Evolutionary conservation across 2,797 vertebrate genomes (phyloP).

Genomic region (Artibeus jamaicensis): DNA sequence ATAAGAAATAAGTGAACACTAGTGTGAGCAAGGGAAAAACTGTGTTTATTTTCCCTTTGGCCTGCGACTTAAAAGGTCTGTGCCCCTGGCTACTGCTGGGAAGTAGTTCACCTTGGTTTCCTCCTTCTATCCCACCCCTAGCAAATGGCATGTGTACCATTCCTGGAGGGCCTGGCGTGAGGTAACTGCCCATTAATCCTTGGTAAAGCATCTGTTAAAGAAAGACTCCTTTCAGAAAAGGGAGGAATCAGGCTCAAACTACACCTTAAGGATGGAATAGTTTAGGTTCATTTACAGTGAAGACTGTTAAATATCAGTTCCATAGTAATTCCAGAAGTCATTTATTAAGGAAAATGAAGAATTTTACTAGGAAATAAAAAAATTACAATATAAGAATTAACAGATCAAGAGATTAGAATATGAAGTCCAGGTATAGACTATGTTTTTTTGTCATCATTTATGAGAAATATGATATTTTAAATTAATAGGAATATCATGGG

Average conservation of each 20-base stretch:
- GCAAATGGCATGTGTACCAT: not conserved
- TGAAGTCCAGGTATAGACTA: not conserved
- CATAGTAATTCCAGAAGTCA: constrained; percentile 47
- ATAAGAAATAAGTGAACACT: not conserved
- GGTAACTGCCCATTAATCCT: not conserved
- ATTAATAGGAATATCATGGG: not conserved
- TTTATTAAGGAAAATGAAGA: not conserved
- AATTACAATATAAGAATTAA: not conserved
- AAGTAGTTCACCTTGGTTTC: not conserved
- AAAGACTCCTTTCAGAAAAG: constrained; percentile 39
- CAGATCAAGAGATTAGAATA: not conserved
- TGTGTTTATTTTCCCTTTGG: not conserved
- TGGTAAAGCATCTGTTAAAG: not conserved
- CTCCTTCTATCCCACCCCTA: not conserved
- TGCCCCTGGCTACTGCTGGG: not conserved
- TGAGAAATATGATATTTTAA: not conserved
- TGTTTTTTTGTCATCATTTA: not conserved
- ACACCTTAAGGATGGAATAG: not conserved
- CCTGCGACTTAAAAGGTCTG: not conserved
- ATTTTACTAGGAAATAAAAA: not conserved
- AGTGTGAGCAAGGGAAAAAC: not conserved
- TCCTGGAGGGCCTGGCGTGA: not conserved
- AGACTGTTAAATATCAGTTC: constrained; percentile 44
- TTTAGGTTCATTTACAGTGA: constrained; percentile 46
- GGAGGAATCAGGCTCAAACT: not conserved